These are phyloP conservation scores for Nebria salina DNA, from an alignment of 2,888 invertebrate species.

Conservation along the genomic window DNA sequence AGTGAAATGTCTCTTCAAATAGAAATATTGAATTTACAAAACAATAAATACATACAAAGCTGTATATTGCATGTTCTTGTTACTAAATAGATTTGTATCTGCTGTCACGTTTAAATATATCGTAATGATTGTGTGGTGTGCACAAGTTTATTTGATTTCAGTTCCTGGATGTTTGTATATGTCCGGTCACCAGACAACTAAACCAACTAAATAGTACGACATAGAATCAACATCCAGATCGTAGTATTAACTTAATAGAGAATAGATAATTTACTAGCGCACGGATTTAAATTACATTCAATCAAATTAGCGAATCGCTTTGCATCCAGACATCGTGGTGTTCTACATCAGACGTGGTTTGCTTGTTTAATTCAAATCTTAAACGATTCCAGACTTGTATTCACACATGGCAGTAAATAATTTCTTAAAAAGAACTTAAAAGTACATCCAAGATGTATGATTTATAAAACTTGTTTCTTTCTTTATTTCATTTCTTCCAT, in stretches of 20 bases:
- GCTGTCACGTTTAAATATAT: neutral
- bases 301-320: conserved; percentile 38
- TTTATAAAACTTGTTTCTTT: too few species aligned
- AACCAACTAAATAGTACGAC: neutral
- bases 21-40: too few species aligned
- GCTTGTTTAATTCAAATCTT: neutral
- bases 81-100: neutral
- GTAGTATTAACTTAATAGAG: conserved; percentile 31
- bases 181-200: neutral
- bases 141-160: neutral
- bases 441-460: too few species aligned
- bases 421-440: too few species aligned
- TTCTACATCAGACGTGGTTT: conserved; percentile 13
- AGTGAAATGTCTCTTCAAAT: too few species aligned
- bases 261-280: conserved; percentile 25
- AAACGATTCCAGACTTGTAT: neutral
- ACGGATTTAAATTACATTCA: conserved; percentile 40
- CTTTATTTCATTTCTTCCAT: too few species aligned
- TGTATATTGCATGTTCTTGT: neutral
- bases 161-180: neutral
- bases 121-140: neutral
- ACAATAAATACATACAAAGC: too few species aligned
- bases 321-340: conserved; percentile 16
- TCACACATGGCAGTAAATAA: neutral
- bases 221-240: neutral